Percentiles rank a stretch among this genome's conserved stretches.
phyloP scores from a whole-genome alignment of 2,888 invertebrate species.

The Itoplectis maculator region DNA sequence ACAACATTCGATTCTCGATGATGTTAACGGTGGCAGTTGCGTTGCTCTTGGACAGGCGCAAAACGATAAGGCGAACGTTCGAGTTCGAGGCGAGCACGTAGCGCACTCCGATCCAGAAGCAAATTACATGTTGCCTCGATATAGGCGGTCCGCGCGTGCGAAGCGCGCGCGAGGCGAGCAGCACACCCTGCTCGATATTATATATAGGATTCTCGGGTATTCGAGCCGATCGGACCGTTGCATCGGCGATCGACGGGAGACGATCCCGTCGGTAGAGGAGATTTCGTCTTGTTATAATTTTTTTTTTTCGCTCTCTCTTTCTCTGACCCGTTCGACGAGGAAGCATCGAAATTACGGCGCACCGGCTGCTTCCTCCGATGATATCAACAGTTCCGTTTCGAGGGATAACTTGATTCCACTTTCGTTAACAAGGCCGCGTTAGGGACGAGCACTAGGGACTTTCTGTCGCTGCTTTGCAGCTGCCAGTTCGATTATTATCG shows the following conservation, averaged over 20 bases:
- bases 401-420: conserved; percentile 47
- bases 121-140: conserved; percentile 49
- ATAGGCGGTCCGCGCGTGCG: conserved; percentile 27
- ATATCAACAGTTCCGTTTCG: conserved; percentile 47
- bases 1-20: too few relatives aligned
- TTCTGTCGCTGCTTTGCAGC: conserved; percentile 27
- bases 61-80: conserved; percentile 11
- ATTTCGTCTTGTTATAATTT: conserved; percentile 10
- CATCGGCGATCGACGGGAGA: conserved; percentile 44
- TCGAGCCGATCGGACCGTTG: conserved; percentile 11
- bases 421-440: conserved; percentile 39
- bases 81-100: conserved; percentile 27
- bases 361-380: conserved; percentile 28
- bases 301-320: conserved; percentile 7
- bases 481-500: background rate
- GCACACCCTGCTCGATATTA: conserved; percentile 30
- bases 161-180: conserved; percentile 2
- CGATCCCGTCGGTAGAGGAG: conserved; percentile 42
- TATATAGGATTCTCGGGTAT: conserved; percentile 2
- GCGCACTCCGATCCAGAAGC: conserved; percentile 35
- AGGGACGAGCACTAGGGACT: background rate
- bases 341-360: conserved; percentile 49
- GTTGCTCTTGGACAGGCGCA: background rate
- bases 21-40: conserved; percentile 7
- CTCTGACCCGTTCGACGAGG: background rate